phyloP scores from a whole-genome alignment of 1,140 invertebrate species.

The Venturia canescens region DNA sequence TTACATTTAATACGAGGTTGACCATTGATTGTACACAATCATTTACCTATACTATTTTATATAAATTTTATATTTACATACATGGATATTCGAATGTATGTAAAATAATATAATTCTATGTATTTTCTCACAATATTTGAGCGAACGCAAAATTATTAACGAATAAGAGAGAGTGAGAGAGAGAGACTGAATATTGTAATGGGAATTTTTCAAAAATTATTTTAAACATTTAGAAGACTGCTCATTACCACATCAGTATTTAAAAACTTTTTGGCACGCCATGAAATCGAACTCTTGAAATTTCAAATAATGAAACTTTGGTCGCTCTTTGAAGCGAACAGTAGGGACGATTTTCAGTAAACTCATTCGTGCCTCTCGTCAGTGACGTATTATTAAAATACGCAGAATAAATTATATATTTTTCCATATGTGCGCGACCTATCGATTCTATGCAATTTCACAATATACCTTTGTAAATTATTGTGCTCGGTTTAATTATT shows the following conservation, averaged over 20 bases:
- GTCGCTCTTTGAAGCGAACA: not conserved
- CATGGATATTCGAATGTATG: constrained; percentile 25
- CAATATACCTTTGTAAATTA: not conserved
- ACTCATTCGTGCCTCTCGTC: not conserved
- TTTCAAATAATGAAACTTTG: not conserved
- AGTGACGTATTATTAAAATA: not conserved
- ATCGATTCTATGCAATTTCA: not conserved
- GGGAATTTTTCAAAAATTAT: constrained; percentile 2
- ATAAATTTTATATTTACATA: not conserved
- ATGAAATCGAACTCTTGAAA: not conserved
- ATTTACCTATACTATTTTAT: not conserved
- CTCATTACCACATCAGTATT: not conserved
- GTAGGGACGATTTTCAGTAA: not conserved
- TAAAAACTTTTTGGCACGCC: constrained; percentile 9
- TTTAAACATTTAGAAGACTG: not conserved
- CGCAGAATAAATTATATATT: not conserved
- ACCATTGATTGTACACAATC: not conserved
- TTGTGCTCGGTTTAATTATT: not conserved
- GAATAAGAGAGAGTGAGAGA: not conserved
- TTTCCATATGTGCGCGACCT: not conserved
- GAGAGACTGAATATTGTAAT: constrained; percentile 41
- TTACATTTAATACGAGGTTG: not conserved
- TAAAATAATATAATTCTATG: not conserved
- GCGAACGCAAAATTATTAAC: constrained; percentile 25
- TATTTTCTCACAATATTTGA: constrained; percentile 28